Evolutionary conservation across 2,888 invertebrate genomes (phyloP).

Genomic region (Chloromyia formosa): DNA sequence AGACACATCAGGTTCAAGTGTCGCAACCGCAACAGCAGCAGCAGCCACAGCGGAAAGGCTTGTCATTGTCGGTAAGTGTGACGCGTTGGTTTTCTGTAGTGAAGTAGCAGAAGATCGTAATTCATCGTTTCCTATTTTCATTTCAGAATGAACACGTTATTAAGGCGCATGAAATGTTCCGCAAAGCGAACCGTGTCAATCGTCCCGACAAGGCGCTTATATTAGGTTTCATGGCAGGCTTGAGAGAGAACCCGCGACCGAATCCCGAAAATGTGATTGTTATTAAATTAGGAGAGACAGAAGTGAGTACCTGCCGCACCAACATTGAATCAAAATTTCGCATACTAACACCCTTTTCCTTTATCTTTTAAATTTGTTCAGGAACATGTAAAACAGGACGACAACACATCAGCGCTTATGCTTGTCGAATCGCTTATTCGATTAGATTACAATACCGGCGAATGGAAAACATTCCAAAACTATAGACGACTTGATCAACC

Average conservation of each 20-base stretch:
- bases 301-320: slow-evolving; percentile 58
- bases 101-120: too few species aligned
- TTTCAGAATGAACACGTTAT: slow-evolving; percentile 91
- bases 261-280: slow-evolving; percentile 95
- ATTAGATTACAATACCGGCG: slow-evolving; percentile 97
- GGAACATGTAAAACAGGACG: slow-evolving; percentile 86
- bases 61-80: slow-evolving; percentile 61
- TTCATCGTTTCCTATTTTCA: too few species aligned
- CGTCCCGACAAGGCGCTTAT: slow-evolving; percentile 97
- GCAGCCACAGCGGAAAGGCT: slow-evolving; percentile 59
- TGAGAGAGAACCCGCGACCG: slow-evolving; percentile 97
- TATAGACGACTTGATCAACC: slow-evolving; percentile 76
- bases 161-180: slow-evolving; percentile 97
- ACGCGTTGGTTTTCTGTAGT: background rate
- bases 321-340: background rate
- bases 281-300: slow-evolving; percentile 92
- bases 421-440: slow-evolving; percentile 91
- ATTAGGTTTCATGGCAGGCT: slow-evolving; percentile 98
- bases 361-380: slow-evolving; percentile 51
- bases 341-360: background rate
- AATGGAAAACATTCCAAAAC: slow-evolving; percentile 96
- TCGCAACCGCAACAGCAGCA: slow-evolving; percentile 54
- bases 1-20: slow-evolving; percentile 43
- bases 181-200: slow-evolving; percentile 94
- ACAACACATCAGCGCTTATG: slow-evolving; percentile 75